These are phyloP conservation scores for Dicrurus megarhynchus DNA, from an alignment of 2,113 vertebrate species.

Conservation along the genomic window DNA sequence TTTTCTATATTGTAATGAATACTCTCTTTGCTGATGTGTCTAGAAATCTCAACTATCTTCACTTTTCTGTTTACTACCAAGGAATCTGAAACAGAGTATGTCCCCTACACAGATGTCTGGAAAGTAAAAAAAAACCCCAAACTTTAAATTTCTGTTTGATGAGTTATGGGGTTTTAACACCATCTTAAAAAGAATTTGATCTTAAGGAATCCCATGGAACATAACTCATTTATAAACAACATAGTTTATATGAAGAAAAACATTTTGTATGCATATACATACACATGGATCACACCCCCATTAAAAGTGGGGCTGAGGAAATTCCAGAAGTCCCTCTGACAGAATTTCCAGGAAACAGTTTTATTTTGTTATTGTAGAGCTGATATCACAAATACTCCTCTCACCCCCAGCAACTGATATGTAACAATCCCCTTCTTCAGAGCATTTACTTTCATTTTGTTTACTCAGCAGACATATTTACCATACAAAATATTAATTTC, in stretches of 20 bases:
- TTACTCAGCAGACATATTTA: background rate
- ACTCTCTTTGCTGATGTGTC: background rate
- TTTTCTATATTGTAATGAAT: background rate
- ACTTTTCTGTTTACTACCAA: background rate
- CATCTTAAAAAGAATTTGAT: background rate
- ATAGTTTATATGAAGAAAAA: background rate
- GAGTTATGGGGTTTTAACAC: background rate
- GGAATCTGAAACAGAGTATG: background rate
- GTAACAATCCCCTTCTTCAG: background rate
- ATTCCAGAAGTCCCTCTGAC: background rate
- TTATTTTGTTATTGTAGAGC: background rate
- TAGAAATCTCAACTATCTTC: background rate
- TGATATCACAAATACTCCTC: background rate
- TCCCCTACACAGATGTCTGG: background rate
- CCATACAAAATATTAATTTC: background rate
- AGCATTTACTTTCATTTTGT: background rate
- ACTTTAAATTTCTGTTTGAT: background rate
- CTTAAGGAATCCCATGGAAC: background rate
- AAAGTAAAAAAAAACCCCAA: background rate
- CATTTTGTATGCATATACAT: background rate
- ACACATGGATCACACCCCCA: background rate
- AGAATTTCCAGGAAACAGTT: background rate
- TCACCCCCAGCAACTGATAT: background rate
- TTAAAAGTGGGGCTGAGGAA: background rate
- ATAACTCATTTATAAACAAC: background rate